These are phyloP conservation scores for Phaenicophaeus curvirostris DNA, from an alignment of 2,797 vertebrate species.

Conservation along the genomic window DNA sequence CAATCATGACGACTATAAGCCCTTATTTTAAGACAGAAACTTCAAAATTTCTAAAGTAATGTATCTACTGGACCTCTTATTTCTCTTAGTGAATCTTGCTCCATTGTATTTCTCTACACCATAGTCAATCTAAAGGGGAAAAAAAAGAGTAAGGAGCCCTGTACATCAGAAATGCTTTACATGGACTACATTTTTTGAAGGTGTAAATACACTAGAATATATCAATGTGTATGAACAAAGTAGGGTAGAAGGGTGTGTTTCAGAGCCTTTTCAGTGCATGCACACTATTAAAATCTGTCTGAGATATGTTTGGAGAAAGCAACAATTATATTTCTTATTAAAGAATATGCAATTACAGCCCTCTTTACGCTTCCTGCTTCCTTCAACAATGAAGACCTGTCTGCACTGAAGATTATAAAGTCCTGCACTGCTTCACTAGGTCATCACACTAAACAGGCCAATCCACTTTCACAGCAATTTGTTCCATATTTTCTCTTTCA, in stretches of 20 bases:
- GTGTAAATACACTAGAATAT: constrained; percentile 46
- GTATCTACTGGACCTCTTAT: neutral
- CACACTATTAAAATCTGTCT: constrained; percentile 63
- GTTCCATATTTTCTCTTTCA: constrained; percentile 39
- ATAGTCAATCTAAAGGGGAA: neutral
- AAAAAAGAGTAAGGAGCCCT: neutral
- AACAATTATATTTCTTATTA: constrained; percentile 68
- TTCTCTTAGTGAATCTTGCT: neutral
- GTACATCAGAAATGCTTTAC: neutral
- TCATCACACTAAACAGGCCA: constrained; percentile 61
- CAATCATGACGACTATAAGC: neutral
- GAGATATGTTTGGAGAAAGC: constrained; percentile 60
- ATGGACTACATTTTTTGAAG: neutral
- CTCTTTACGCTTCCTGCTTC: constrained; percentile 67
- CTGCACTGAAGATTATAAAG: constrained; percentile 61
- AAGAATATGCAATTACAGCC: constrained; percentile 67
- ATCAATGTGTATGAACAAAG: constrained; percentile 58
- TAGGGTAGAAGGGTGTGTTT: constrained; percentile 55
- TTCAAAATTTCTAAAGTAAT: constrained; percentile 10
- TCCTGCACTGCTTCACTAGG: constrained; percentile 51
- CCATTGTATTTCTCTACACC: neutral
- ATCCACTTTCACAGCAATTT: constrained; percentile 35
- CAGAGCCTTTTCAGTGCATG: constrained; percentile 26
- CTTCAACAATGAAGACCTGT: constrained; percentile 64
- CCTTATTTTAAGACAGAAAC: neutral